A percentile compares a stretch with the other conserved stretches of the same genome.
Evolutionary conservation across 2,888 invertebrate species (phyloP).

Genomic region (Anarsia innoxiella): DNA sequence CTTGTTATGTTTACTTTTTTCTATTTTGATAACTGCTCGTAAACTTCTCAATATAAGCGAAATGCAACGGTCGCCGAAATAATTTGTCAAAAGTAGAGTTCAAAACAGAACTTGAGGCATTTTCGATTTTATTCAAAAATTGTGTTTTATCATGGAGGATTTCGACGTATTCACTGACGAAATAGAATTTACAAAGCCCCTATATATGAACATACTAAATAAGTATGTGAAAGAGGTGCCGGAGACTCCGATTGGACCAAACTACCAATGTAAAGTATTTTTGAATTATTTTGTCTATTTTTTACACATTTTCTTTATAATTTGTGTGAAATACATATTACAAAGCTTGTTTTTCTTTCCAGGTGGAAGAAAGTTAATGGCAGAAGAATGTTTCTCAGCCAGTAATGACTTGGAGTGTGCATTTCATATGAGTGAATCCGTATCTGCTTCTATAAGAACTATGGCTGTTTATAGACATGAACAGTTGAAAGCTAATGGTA

Average conservation of each 20-base stretch:
- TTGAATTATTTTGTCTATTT: neutral
- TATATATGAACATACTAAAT: constrained; percentile 47
- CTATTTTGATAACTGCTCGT: too few relatives aligned
- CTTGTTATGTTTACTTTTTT: too few relatives aligned
- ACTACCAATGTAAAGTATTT: constrained; percentile 59
- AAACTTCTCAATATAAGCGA: too few relatives aligned
- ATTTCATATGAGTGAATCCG: constrained; percentile 61
- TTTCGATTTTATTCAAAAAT: too few relatives aligned
- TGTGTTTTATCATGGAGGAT: constrained; percentile 54
- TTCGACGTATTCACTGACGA: constrained; percentile 64
- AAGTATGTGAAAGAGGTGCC: constrained; percentile 52
- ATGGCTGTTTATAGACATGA: constrained; percentile 65
- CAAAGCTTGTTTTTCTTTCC: constrained; percentile 14
- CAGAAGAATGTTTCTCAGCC: constrained; percentile 47
- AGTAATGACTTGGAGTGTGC: constrained; percentile 47
- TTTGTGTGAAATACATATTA: neutral
- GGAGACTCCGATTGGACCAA: constrained; percentile 51
- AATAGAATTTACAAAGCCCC: constrained; percentile 51
- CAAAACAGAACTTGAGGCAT: too few relatives aligned
- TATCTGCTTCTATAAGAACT: constrained; percentile 53
- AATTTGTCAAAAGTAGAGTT: too few relatives aligned
- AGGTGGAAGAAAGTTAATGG: constrained; percentile 59
- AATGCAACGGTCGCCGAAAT: too few relatives aligned
- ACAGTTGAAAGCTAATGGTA: constrained; percentile 45
- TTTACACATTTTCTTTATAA: neutral